phyloP scores from a whole-genome alignment of 2,888 invertebrate species.

The Folsomia manolachei region DNA sequence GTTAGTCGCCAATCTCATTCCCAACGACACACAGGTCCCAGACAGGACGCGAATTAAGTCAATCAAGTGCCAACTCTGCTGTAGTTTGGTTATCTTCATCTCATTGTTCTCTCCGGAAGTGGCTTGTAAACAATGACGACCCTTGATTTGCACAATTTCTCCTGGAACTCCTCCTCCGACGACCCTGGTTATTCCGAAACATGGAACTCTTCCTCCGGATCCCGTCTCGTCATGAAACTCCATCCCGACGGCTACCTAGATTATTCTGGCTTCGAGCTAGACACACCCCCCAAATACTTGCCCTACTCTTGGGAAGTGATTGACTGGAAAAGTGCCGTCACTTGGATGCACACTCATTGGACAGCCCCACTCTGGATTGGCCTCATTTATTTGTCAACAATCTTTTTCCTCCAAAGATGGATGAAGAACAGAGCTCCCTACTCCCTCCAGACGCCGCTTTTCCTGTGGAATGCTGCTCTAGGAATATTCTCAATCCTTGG shows the following conservation, averaged over 20 bases:
- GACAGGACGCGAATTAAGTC: too few species aligned
- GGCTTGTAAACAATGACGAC: too few species aligned
- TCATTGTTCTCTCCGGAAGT: too few species aligned
- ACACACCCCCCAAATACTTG: neutral
- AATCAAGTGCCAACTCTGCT: too few species aligned
- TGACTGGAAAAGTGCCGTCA: neutral
- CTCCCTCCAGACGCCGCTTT: neutral
- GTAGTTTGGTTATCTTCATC: too few species aligned
- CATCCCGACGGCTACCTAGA: neutral
- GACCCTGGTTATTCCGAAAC: too few species aligned
- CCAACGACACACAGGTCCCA: too few species aligned
- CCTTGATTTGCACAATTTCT: too few species aligned
- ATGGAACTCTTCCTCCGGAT: too few species aligned
- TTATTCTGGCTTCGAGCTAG: neutral
- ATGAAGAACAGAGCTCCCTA: constrained; percentile 8
- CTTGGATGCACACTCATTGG: neutral
- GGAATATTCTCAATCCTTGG: constrained; percentile 18
- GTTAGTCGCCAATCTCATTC: too few species aligned
- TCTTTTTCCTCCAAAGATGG: neutral
- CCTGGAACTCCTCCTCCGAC: too few species aligned
- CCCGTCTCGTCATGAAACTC: constrained; percentile 1
- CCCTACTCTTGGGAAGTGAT: constrained; percentile 4
- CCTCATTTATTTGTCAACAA: neutral
- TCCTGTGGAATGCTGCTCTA: constrained; percentile 17
- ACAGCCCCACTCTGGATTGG: neutral